phyloP scores from a whole-genome alignment of 1,140 invertebrate genomes.

The Pentalonia nigronervosa region DNA sequence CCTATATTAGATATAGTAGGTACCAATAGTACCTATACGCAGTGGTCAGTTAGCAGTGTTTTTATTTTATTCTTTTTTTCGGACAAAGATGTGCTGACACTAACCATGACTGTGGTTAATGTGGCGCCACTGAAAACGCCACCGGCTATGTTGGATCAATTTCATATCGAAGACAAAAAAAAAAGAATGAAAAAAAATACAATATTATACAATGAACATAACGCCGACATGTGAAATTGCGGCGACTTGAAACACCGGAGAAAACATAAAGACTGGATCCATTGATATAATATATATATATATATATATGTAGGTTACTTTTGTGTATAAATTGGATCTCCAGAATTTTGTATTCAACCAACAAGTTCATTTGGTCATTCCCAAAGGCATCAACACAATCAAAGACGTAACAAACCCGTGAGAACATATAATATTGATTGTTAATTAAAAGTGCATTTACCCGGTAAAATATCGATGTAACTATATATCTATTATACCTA shows the following conservation, averaged over 20 bases:
- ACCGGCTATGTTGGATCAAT: conserved; percentile 45
- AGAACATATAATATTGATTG: conserved; percentile 1
- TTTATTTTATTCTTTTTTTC: background rate
- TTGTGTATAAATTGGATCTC: conserved; percentile 50
- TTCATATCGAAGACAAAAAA: conserved; percentile 41
- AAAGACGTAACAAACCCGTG: conserved; percentile 45
- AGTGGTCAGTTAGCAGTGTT: conserved; percentile 24
- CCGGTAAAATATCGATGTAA: background rate
- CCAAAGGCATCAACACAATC: conserved; percentile 36
- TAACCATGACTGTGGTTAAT: conserved; percentile 57
- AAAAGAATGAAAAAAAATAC: conserved; percentile 36
- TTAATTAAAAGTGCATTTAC: conserved; percentile 41
- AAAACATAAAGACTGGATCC: conserved; percentile 42
- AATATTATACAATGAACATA: conserved; percentile 50
- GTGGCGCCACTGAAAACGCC: conserved; percentile 51
- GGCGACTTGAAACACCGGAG: conserved; percentile 46
- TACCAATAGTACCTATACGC: background rate
- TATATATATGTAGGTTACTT: conserved; percentile 33
- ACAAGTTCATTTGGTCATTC: conserved; percentile 10
- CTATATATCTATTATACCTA: background rate
- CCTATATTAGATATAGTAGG: background rate
- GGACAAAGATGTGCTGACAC: conserved; percentile 23
- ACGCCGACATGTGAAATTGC: conserved; percentile 54
- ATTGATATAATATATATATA: background rate
- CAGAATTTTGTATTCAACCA: conserved; percentile 51